These are phyloP conservation scores for Lypha dubia DNA, from an alignment of 2,888 invertebrate genomes.

Conservation along the genomic window DNA sequence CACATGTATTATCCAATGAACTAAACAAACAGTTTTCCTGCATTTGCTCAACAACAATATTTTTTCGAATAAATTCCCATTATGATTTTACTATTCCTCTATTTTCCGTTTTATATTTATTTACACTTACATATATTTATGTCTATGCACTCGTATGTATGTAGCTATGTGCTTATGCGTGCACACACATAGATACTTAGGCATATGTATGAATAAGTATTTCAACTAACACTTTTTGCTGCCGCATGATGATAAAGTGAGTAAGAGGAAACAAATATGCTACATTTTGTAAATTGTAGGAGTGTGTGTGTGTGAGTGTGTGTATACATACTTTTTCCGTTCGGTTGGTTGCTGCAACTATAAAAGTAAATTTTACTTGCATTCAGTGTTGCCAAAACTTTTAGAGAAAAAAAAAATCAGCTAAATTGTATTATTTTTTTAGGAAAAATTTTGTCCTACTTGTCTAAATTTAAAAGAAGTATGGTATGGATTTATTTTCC, in stretches of 20 bases:
- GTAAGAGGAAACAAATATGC: constrained; percentile 19
- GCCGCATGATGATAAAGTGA: constrained; percentile 33
- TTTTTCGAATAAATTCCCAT: constrained; percentile 55
- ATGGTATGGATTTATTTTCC: too few species aligned
- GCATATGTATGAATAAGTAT: neutral
- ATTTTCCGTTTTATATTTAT: constrained; percentile 21
- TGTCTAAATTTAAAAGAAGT: too few species aligned
- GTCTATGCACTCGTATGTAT: neutral
- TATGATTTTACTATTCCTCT: constrained; percentile 30
- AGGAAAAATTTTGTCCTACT: too few species aligned
- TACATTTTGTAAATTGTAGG: constrained; percentile 39
- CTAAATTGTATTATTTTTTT: too few species aligned
- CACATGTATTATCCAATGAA: neutral
- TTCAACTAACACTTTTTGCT: constrained; percentile 42
- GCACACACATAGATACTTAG: neutral
- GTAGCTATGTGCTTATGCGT: too few species aligned
- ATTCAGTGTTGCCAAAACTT: too few species aligned
- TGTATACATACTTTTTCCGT: constrained; percentile 6
- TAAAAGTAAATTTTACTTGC: too few species aligned
- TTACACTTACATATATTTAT: constrained; percentile 21
- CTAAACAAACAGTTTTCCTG: neutral
- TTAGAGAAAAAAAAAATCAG: too few species aligned
- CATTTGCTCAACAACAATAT: constrained; percentile 1
- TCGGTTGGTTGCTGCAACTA: constrained; percentile 10
- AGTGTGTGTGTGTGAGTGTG: neutral